These are phyloP conservation scores for Acleris emargana DNA, from an alignment of 2,888 invertebrate species.

Conservation along the genomic window DNA sequence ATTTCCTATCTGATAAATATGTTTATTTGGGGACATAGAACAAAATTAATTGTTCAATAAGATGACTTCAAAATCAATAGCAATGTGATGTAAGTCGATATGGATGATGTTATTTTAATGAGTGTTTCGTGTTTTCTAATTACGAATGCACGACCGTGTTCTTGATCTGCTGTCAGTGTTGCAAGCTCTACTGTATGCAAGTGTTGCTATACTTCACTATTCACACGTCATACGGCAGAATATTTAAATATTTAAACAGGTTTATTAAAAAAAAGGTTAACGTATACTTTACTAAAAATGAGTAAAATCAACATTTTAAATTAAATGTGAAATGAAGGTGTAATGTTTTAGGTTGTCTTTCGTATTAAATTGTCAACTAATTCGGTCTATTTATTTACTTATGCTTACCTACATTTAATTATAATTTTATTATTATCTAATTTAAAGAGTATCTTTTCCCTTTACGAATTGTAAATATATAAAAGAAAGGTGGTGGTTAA, in stretches of 20 bases:
- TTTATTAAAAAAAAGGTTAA: background rate
- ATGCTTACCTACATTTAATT: conserved; percentile 18
- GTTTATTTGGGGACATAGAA: conserved; percentile 41
- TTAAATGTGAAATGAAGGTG: conserved; percentile 57
- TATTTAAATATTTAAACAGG: conserved; percentile 34
- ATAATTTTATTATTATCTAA: conserved; percentile 8
- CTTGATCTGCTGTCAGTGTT: conserved; percentile 68
- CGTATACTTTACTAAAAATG: background rate
- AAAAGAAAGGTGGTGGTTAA: background rate
- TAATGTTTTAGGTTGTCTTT: conserved; percentile 59
- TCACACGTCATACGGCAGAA: conserved; percentile 58
- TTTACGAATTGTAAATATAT: conserved; percentile 30
- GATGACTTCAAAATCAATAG: conserved; percentile 35
- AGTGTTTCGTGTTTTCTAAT: conserved; percentile 44
- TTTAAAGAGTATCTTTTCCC: conserved; percentile 63
- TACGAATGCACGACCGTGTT: conserved; percentile 53
- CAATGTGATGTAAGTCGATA: conserved; percentile 41
- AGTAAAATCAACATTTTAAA: background rate
- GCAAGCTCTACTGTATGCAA: conserved; percentile 74
- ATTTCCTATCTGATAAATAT: too few relatives aligned
- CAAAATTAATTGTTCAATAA: conserved; percentile 38
- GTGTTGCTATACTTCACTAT: conserved; percentile 59
- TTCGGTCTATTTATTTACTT: conserved; percentile 9
- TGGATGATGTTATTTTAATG: conserved; percentile 55
- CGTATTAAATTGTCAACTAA: conserved; percentile 36